A percentile compares a stretch with the other conserved stretches of the same genome.
Evolutionary conservation across 2,888 invertebrate genomes (phyloP).

Genomic region (Asteroscopus sphinx): DNA sequence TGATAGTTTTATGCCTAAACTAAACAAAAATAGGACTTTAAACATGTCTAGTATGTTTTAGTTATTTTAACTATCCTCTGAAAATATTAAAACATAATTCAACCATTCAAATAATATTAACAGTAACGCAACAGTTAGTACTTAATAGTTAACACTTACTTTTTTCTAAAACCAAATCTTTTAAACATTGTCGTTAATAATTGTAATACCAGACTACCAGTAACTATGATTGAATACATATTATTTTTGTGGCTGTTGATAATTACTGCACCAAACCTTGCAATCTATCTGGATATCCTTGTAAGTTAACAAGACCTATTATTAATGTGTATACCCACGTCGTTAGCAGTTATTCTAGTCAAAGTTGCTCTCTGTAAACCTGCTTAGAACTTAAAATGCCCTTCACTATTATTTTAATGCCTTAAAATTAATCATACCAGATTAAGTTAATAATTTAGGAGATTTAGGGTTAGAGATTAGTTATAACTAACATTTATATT

Average conservation of each 20-base stretch:
- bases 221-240: not conserved
- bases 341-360: slow-evolving; percentile 30
- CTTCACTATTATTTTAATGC: slow-evolving; percentile 45
- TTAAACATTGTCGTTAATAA: no score
- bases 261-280: slow-evolving; percentile 40
- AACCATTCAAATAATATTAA: no score
- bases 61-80: no score
- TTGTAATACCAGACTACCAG: no score
- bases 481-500: slow-evolving; percentile 3
- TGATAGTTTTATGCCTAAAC: no score
- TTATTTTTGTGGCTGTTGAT: slow-evolving; percentile 16
- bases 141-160: no score
- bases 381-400: slow-evolving; percentile 47
- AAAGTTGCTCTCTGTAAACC: slow-evolving; percentile 40
- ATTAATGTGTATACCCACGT: slow-evolving; percentile 49
- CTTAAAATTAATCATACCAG: slow-evolving; percentile 20
- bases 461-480: not conserved
- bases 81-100: no score
- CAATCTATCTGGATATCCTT: slow-evolving; percentile 53
- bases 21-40: no score
- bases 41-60: no score
- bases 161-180: no score
- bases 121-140: no score
- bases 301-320: slow-evolving; percentile 42
- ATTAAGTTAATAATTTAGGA: slow-evolving; percentile 2